Conservation (phyloP, 2,113 vertebrate species). For the Riparia riparia region DNA sequence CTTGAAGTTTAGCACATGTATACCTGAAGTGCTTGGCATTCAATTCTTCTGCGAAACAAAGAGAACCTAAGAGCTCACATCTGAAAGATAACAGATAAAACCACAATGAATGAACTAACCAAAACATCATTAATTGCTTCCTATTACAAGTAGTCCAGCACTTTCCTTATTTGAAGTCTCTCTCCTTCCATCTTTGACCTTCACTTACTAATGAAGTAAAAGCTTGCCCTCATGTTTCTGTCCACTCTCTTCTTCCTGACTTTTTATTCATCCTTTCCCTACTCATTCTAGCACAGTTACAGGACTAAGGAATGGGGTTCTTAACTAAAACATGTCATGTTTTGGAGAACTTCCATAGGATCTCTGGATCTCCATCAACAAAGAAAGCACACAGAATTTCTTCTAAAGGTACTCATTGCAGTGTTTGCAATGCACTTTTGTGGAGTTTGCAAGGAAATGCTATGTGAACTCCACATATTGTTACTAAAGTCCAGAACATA, state of each 20-base stretch:
- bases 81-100: slow-evolving; percentile 15
- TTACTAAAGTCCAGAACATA: neutral
- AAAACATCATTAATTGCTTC: neutral
- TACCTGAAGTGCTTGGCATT: neutral
- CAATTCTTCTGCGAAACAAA: neutral
- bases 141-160: neutral
- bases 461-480: neutral
- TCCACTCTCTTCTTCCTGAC: neutral
- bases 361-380: neutral
- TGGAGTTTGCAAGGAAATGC: neutral
- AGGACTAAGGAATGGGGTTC: neutral
- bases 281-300: neutral
- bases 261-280: neutral
- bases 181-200: neutral
- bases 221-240: neutral
- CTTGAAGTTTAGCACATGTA: neutral
- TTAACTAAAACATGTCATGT: neutral
- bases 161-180: neutral
- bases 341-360: neutral
- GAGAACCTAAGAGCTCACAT: neutral
- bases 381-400: neutral
- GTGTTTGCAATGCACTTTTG: neutral
- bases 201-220: neutral
- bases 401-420: neutral
- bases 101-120: neutral